Conservation (phyloP, 2,113 vertebrate species). For the Tyto alba region DNA sequence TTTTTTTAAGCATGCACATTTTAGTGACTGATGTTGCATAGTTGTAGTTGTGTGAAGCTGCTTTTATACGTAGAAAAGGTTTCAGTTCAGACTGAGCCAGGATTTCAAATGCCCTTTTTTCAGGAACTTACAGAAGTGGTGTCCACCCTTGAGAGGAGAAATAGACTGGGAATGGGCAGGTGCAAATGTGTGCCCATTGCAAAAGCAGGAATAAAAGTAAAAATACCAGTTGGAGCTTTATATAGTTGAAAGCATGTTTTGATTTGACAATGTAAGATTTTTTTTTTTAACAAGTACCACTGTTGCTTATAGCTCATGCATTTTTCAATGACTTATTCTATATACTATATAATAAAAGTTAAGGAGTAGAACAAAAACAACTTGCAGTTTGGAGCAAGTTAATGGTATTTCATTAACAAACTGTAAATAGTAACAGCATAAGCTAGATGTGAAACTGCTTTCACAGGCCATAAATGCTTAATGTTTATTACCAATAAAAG, state of each 20-base stretch:
- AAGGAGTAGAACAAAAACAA: constrained; percentile 71
- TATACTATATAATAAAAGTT: constrained; percentile 60
- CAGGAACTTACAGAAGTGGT: neutral
- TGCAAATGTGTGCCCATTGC: neutral
- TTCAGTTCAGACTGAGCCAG: neutral
- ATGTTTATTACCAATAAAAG: constrained; percentile 85
- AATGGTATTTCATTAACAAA: constrained; percentile 78
- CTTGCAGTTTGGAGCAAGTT: constrained; percentile 69
- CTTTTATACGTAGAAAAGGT: rapidly evolving
- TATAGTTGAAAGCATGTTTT: neutral
- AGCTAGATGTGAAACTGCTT: constrained; percentile 71
- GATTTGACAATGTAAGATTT: neutral
- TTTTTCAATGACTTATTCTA: constrained; percentile 56
- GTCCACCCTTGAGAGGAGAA: neutral
- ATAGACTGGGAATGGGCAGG: neutral
- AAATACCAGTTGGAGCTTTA: neutral
- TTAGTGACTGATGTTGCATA: neutral
- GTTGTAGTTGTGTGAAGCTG: neutral
- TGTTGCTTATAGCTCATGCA: neutral
- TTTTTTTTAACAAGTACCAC: neutral
- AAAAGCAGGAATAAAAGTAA: neutral
- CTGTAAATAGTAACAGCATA: constrained; percentile 78
- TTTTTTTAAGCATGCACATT: neutral
- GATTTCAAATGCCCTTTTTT: neutral
- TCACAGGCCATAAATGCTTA: constrained; percentile 82